Evolutionary conservation across 2,888 invertebrate genomes (phyloP), one percentile per base, ranked within the genome.

Genomic region (Slavum lentiscoides): DNA sequence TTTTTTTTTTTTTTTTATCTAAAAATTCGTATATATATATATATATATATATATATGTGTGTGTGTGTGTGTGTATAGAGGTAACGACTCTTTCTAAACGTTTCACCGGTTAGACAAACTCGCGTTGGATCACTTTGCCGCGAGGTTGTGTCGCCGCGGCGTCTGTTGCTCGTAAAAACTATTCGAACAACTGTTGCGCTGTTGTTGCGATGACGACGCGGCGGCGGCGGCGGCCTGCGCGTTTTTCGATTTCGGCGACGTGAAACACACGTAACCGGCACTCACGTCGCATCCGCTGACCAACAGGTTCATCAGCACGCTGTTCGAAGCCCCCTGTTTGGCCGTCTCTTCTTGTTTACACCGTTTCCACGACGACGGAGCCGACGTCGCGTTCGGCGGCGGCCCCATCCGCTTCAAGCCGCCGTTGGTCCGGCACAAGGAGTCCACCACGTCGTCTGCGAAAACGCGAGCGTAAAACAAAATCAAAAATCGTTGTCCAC

Each of bases 221-320:
- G 30, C 30, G 30, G 30, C 15, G 21, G 62, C 68, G 7, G 68
- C 53, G 17, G 64, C 67, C 17, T 17, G 15, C 11, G 55, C 39
- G 15, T 58, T 82, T 74, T 74, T 82, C n/a, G 82, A 68, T 76
- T 82, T 82, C 15, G 82, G 23, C 55, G 69, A 77, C 73, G 80
- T 82, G 73, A 83, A 82, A 88, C 94, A 94, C 86, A 93, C 91
- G 87, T 97, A 97, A 84, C 96, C 97, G 84, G 95, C 94, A 88
- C 93, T 93, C 87, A 94, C 93, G 88, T 97, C 97, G 88, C 95
- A 96, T 85, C 97, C 97, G 90, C 94, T 95, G 88, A 97, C 93
- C 89, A 97, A 90, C 85, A 97, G 91, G 89, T 97, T 97, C 92
- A 95, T 94, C 86, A 97, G 91, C 86, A 97, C 96, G 87, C 93